These are phyloP conservation scores for Samia ricini DNA, from an alignment of 1,140 invertebrate species.

Conservation along the genomic window DNA sequence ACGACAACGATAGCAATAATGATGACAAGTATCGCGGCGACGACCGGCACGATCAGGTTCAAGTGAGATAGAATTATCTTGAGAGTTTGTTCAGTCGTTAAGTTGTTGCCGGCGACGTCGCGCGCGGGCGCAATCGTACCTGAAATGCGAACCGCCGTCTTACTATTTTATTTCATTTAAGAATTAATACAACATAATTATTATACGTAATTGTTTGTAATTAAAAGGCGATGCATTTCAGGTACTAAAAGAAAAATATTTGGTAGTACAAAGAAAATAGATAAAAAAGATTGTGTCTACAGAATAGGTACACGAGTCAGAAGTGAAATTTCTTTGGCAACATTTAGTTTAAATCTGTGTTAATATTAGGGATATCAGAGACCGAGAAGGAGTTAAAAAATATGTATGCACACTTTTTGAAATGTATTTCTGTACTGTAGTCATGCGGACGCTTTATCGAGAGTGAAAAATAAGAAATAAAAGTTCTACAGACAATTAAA, in stretches of 20 bases:
- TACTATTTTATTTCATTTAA: conserved; percentile 19
- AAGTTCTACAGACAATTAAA: no score
- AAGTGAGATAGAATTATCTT: conserved; percentile 91
- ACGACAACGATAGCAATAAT: conserved; percentile 94
- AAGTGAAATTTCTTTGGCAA: no score
- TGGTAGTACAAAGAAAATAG: neutral
- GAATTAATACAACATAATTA: conserved; percentile 21
- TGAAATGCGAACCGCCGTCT: conserved; percentile 82
- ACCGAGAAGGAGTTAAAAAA: no score
- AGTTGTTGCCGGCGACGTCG: conserved; percentile 84
- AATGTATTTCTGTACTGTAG: no score
- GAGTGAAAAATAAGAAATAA: no score
- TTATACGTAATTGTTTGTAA: neutral
- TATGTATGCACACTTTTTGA: no score
- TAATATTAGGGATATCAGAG: no score
- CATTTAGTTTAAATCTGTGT: no score
- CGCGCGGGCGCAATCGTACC: conserved; percentile 95
- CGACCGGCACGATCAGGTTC: conserved; percentile 96
- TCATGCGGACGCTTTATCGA: no score
- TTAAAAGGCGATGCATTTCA: conserved; percentile 67
- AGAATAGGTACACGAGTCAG: no score
- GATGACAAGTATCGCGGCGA: conserved; percentile 93
- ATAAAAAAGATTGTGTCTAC: neutral
- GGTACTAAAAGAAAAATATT: conserved; percentile 35
- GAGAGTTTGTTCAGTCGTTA: conserved; percentile 87